Evolutionary conservation across 2,888 invertebrate genomes (phyloP), one percentile per base, ranked within the genome.

Genomic region (Drosophila helvetica): DNA sequence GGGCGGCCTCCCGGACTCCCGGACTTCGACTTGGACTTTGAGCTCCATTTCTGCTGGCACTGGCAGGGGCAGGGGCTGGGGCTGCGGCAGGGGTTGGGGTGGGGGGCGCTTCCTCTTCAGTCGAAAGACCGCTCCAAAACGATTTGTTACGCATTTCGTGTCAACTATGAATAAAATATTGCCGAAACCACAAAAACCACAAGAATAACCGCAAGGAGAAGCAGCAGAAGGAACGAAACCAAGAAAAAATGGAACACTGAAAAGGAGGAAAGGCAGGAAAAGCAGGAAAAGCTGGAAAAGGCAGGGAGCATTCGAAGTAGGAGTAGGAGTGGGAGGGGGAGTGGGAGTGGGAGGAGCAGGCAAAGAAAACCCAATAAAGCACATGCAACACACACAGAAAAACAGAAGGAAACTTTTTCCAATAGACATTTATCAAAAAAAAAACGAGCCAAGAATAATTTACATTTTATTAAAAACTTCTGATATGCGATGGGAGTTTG

Each of bases 81-180:
- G 22, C 3, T 3, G 4, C 3, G 22, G 4, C 0, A 22, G 22
- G 22, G 22, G 22, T n/a, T n/a, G n/a, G n/a, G n/a, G n/a, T n/a
- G 5, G 1, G 22, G 33, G 43, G 42, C 54, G 42, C 33, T 25
- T 38, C 38, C 38, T n/a, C 38, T 38, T 7, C 38, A 38, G 38
- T 38, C 38, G 38, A 38, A 38, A 38, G 47, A 64, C 47, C 25
- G 43, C 65, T 66, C 48, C 42, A 66, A 80, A 85, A 77, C 87
- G 88, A 85, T 85, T 85, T 82, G 84, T 85, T 87, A 87, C 87
- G 87, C 84, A 82, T 85, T 86, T 87, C 86, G 80, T 85, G 84
- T 87, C 84, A 85, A 85, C 84, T 85, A 87, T 86, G 87, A 82
- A 85, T 85, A 85, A 85, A 87, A 85, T 85, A 85, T 85, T 86